Percentiles rank a stretch among this genome's conserved stretches.
These are phyloP conservation scores for Oasisia sp. DNA, from an alignment of 2,888 invertebrate genomes.

Conservation along the genomic window DNA sequence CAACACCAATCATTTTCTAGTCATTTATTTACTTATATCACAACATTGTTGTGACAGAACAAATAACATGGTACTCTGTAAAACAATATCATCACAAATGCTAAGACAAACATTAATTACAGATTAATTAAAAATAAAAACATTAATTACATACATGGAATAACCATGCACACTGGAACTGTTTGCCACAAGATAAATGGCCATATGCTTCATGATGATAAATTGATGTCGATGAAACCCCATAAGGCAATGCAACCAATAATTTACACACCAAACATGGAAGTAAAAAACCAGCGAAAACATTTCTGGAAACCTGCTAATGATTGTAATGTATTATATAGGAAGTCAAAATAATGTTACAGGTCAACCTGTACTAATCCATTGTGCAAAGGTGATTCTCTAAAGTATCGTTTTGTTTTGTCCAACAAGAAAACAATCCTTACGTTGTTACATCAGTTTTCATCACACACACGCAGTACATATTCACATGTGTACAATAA, in stretches of 20 bases:
- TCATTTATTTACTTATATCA: neutral
- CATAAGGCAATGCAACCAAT: neutral
- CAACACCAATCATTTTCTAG: neutral
- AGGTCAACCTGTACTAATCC: no score
- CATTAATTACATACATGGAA: neutral
- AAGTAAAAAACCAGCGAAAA: neutral
- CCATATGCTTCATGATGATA: neutral
- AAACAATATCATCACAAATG: neutral
- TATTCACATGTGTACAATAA: neutral
- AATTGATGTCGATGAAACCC: neutral
- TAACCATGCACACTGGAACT: neutral
- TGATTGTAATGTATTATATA: no score
- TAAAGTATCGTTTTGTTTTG: no score
- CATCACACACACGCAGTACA: neutral
- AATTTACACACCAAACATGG: neutral
- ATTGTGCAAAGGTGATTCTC: no score
- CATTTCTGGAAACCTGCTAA: neutral
- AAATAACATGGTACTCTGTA: neutral
- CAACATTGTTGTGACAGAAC: neutral
- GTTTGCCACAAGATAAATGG: neutral
- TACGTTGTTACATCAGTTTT: neutral
- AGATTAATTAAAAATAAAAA: neutral
- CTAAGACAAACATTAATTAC: constrained; percentile 13
- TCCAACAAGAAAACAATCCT: no score
- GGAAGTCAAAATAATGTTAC: no score